phyloP scores from a whole-genome alignment of 2,888 invertebrate genomes.

The Pinctada fucata region DNA sequence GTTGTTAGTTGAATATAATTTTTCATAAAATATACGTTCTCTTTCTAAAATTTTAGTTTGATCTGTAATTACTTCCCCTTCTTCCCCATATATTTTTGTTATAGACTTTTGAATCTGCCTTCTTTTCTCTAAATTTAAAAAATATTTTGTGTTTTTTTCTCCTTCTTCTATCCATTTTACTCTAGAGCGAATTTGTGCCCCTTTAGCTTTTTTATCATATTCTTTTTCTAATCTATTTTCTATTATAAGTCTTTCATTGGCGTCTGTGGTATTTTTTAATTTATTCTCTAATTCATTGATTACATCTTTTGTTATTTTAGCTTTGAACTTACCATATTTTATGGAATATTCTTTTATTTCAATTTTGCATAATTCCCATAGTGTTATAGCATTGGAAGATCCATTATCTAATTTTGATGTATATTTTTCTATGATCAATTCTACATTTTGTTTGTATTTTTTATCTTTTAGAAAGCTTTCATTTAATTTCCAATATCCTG shows the following conservation, averaged over 20 bases:
- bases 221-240: constrained; percentile 3
- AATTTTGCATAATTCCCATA: neutral
- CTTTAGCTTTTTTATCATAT: constrained; percentile 2
- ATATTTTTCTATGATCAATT: constrained; percentile 6
- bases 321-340: constrained; percentile 1
- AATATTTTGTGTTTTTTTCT: constrained; percentile 8
- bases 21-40: constrained; percentile 16
- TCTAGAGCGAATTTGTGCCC: constrained; percentile 11
- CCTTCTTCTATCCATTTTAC: constrained; percentile 11
- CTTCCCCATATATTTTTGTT: neutral
- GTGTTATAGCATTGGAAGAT: neutral
- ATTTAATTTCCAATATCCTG: constrained; percentile 21
- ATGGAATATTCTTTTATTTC: constrained; percentile 13
- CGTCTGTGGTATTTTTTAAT: neutral
- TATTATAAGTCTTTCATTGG: neutral
- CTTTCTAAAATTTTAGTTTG: neutral
- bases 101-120: neutral
- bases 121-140: neutral
- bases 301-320: neutral
- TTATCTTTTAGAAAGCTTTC: neutral
- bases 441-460: neutral
- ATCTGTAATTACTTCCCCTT: neutral
- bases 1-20: constrained; percentile 11
- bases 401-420: no score
- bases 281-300: neutral